phyloP scores from a whole-genome alignment of 2,888 invertebrate species.

The Sarcophaga variegata region DNA sequence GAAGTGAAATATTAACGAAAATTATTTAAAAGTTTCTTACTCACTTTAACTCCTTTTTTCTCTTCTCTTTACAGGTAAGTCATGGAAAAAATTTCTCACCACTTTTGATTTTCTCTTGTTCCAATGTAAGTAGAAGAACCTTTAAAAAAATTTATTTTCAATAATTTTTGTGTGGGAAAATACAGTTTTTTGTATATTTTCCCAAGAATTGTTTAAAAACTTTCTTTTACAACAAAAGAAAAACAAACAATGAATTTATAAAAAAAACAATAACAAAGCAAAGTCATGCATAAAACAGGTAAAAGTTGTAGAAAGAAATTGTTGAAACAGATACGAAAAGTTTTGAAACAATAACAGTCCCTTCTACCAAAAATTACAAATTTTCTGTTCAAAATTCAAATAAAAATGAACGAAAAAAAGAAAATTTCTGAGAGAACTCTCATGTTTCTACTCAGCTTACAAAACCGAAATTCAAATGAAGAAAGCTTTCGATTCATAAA shows the following conservation, averaged over 20 bases:
- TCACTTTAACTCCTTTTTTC: neutral
- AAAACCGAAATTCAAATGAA: too few species aligned
- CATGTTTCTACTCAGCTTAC: too few species aligned
- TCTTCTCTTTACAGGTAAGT: constrained; percentile 42
- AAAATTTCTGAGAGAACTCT: too few species aligned
- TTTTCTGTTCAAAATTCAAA: too few species aligned
- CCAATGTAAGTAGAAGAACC: neutral
- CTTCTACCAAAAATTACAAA: too few species aligned
- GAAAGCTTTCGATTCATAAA: too few species aligned
- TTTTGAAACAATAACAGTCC: too few species aligned
- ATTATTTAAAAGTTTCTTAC: neutral
- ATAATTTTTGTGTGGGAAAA: constrained; percentile 10
- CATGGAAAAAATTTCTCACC: neutral
- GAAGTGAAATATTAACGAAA: neutral
- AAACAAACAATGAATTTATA: neutral
- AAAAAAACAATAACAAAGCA: too few species aligned
- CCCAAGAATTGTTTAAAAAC: neutral
- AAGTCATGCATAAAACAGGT: neutral
- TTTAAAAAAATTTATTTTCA: neutral
- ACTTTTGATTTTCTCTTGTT: neutral
- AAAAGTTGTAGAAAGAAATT: neutral
- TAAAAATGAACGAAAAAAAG: too few species aligned
- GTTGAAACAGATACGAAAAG: neutral
- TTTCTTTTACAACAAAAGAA: neutral
- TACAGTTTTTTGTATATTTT: neutral